Percentiles rank a stretch among this genome's conserved stretches.
Evolutionary conservation across 2,888 invertebrate species (phyloP).

Genomic region (Podotricha telesiphe): DNA sequence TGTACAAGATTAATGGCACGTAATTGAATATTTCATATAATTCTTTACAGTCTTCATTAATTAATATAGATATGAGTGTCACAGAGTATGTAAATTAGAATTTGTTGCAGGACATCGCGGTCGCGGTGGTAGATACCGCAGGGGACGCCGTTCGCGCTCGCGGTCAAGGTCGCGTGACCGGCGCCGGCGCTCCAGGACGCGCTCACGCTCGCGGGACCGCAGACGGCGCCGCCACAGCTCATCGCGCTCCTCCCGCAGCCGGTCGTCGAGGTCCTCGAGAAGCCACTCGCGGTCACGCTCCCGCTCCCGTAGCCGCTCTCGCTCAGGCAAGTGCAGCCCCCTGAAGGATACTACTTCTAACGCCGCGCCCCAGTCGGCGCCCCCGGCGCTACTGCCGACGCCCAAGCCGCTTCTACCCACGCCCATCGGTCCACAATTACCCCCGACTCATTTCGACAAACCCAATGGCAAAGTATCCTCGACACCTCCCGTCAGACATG

Average conservation of each 20-base stretch:
- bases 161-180: slow-evolving; percentile 59
- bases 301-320: slow-evolving; percentile 76
- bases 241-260: slow-evolving; percentile 74
- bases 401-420: slow-evolving; percentile 58
- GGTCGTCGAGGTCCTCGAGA: slow-evolving; percentile 69
- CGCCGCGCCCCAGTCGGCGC: slow-evolving; percentile 61
- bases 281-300: slow-evolving; percentile 70
- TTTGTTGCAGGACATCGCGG: slow-evolving; percentile 67
- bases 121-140: slow-evolving; percentile 70
- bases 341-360: slow-evolving; percentile 60
- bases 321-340: slow-evolving; percentile 83
- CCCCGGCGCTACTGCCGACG: slow-evolving; percentile 57
- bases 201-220: slow-evolving; percentile 72
- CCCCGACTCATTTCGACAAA: slow-evolving; percentile 52
- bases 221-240: slow-evolving; percentile 76
- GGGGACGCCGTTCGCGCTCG: slow-evolving; percentile 57
- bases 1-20: no score
- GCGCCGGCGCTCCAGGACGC: slow-evolving; percentile 60
- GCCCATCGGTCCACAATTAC: slow-evolving; percentile 68
- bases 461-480: slow-evolving; percentile 54
- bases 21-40: no score
- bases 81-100: no score
- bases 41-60: no score
- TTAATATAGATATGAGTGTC: no score
- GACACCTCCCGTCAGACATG: slow-evolving; percentile 51